phyloP scores from a whole-genome alignment of 2,113 vertebrate species.

The Girardinichthys multiradiatus region DNA sequence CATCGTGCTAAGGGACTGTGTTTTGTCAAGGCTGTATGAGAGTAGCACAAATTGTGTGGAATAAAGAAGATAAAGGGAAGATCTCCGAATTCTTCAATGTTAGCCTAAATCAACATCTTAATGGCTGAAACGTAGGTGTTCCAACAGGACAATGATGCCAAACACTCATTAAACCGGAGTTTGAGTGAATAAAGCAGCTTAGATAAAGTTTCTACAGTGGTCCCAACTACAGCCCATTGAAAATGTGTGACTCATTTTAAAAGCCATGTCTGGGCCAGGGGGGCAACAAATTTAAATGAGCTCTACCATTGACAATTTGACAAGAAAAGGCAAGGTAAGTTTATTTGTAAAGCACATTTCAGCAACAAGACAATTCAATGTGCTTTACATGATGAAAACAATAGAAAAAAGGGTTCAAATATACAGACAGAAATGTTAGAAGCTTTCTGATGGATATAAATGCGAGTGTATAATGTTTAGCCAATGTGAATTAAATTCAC shows the following conservation, averaged over 20 bases:
- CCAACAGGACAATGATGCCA: not conserved
- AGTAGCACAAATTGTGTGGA: not conserved
- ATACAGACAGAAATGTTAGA: not conserved
- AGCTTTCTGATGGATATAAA: not conserved
- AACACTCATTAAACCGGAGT: not conserved
- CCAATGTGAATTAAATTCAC: not conserved
- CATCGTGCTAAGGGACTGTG: too few species aligned
- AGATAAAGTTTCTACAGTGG: not conserved
- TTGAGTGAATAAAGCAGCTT: too few species aligned
- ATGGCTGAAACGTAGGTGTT: not conserved
- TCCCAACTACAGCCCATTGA: not conserved
- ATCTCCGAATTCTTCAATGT: not conserved
- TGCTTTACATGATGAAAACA: too few species aligned
- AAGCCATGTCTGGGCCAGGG: too few species aligned
- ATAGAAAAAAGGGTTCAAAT: not conserved
- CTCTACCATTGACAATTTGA: not conserved
- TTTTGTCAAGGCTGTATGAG: too few species aligned
- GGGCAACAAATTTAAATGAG: too few species aligned
- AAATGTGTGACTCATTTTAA: not conserved
- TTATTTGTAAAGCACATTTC: too few species aligned
- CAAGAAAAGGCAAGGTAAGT: too few species aligned
- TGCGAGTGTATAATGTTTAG: not conserved
- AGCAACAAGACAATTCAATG: too few species aligned
- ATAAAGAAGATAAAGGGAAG: not conserved
- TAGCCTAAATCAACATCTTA: not conserved